phyloP scores from a whole-genome alignment of 2,888 invertebrate species.

The Dusona sp. region DNA sequence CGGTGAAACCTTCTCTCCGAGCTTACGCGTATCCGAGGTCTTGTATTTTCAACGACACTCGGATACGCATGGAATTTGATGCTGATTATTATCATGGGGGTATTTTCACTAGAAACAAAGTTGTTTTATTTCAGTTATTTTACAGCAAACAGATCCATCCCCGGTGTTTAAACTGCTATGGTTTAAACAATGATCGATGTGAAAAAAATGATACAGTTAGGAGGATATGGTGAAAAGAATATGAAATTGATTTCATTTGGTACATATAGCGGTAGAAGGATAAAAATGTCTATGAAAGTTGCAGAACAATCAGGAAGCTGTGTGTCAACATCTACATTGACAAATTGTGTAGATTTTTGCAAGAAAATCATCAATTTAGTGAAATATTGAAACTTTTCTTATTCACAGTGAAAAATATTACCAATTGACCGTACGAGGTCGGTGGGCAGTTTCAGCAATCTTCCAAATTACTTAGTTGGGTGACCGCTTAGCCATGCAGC shows the following conservation, averaged over 20 bases:
- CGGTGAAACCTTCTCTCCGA: background rate
- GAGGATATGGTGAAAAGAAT: background rate
- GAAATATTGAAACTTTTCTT: too few species aligned
- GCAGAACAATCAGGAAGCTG: too few species aligned
- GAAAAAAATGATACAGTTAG: background rate
- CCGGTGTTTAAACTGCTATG: background rate
- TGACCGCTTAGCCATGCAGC: too few species aligned
- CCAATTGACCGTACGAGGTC: too few species aligned
- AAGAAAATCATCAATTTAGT: too few species aligned
- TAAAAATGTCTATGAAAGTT: too few species aligned
- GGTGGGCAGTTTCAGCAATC: too few species aligned
- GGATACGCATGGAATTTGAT: background rate
- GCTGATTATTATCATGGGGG: conserved; percentile 13
- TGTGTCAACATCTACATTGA: too few species aligned
- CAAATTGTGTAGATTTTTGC: too few species aligned
- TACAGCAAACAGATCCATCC: background rate
- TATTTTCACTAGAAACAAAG: background rate
- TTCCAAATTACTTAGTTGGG: too few species aligned
- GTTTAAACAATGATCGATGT: background rate
- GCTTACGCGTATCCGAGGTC: background rate
- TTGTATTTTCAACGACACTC: conserved; percentile 2
- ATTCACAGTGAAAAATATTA: too few species aligned
- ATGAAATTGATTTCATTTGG: background rate
- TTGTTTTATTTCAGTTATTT: background rate
- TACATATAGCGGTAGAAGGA: too few species aligned